Percentiles rank a stretch among this genome's conserved stretches.
Evolutionary conservation across 2,113 vertebrate genomes (phyloP).

Genomic region (Elanoides forficatus): DNA sequence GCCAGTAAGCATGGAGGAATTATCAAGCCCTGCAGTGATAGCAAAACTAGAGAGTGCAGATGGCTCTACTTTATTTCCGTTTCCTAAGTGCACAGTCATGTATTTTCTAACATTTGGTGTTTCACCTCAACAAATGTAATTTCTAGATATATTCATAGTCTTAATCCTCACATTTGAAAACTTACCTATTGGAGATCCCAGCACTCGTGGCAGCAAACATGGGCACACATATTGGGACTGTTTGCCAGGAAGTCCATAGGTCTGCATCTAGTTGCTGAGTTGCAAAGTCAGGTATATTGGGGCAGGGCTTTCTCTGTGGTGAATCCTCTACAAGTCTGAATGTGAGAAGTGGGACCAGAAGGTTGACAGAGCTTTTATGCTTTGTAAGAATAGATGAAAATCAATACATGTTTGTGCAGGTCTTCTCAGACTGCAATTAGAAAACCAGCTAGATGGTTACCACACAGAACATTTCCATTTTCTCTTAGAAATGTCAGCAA

Average conservation of each 20-base stretch:
- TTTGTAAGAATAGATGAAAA: not conserved
- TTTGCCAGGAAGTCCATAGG: not conserved
- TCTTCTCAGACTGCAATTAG: not conserved
- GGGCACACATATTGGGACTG: rapidly evolving
- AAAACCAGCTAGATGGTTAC: not conserved
- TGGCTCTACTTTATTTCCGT: not conserved
- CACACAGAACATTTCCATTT: not conserved
- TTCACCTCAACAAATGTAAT: not conserved
- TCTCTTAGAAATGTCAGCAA: not conserved
- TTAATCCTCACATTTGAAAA: not conserved
- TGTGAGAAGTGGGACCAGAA: not conserved
- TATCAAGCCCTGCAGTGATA: not conserved
- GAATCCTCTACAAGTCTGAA: not conserved
- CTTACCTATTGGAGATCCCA: not conserved
- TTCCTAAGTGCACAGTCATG: not conserved
- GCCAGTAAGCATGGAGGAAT: not conserved
- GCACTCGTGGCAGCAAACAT: not conserved
- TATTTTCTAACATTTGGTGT: not conserved
- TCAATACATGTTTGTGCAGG: not conserved
- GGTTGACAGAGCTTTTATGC: not conserved
- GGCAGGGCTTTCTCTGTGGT: not conserved
- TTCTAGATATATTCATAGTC: not conserved
- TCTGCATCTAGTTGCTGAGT: not conserved
- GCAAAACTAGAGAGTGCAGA: not conserved
- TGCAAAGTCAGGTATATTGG: not conserved